Base-by-base conservation (phyloP, 2,888 invertebrate species). In the Timema podura region DNA sequence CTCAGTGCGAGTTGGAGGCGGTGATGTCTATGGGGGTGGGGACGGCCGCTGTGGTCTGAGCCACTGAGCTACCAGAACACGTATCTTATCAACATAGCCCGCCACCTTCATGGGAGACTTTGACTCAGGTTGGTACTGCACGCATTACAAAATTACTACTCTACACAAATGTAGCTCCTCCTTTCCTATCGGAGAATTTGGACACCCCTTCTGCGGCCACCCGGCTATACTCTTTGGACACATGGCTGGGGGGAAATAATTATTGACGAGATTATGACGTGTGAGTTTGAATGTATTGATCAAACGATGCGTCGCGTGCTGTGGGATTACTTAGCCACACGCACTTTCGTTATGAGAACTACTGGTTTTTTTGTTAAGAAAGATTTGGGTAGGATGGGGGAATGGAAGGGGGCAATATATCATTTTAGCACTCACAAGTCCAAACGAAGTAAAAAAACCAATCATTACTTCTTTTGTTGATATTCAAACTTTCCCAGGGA, bases 81-180 rank as follows among this genome's bases (percentile, higher is more conserved):
- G 1, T 6, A 11, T 44, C 7, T n/a, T 15, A 15, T 9, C 65
- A 15, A 10, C 46, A n/a, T 47, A 13, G 65, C n/a, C 47, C 61
- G 59, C 59, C 15, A 15, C 13, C 8, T 15, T n/a, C 70, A 70
- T 70, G 70, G 70, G 57, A 6, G 67, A 67, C 70, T 70, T 67
- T 45, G 70, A 70, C 67, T 59, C 70, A 70, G 70, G 70, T 70
- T 15, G 59, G 70, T 67, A 51, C 1, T 30, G 30, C 30, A 30
- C 30, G 30, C 30, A 30, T 30, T 30, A 1, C 30, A 30, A 30
- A 30, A 30, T 30, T 30, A 30, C 30, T 30, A 30, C 30, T 30
- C 30, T 30, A 30, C 30, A 2, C 30, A 30, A 30, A 30, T 30
- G 30, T 30, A 30, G 30, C 30, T 30, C 30, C 30, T 30, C 30